Evolutionary conservation across 1,140 invertebrate genomes (phyloP).

Genomic region (Rhagoletis pomonella): DNA sequence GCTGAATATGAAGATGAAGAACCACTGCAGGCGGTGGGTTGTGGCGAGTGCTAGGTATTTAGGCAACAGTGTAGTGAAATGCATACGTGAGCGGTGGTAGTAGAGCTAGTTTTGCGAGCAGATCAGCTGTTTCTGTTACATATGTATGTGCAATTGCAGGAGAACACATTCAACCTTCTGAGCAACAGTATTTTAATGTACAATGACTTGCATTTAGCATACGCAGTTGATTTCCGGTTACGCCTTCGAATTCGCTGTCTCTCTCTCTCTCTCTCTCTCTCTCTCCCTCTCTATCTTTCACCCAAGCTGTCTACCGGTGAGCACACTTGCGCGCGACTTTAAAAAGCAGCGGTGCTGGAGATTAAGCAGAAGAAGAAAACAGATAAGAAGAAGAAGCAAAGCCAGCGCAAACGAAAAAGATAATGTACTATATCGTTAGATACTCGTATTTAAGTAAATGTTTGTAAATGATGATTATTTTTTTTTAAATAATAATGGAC

Average conservation of each 20-base stretch:
- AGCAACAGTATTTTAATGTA: constrained; percentile 47
- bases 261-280: not conserved
- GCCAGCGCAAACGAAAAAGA: too few relatives aligned
- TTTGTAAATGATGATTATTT: too few relatives aligned
- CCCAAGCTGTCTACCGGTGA: too few relatives aligned
- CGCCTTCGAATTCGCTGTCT: not conserved
- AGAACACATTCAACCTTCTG: not conserved
- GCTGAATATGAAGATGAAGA: not conserved
- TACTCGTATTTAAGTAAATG: too few relatives aligned
- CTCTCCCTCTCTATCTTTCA: not conserved
- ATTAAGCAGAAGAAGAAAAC: too few relatives aligned
- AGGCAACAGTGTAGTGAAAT: too few relatives aligned
- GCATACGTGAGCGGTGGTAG: not conserved
- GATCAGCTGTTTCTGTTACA: not conserved
- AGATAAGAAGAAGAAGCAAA: too few relatives aligned
- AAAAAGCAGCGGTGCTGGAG: too few relatives aligned
- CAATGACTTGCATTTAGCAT: constrained; percentile 26
- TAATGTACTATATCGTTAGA: too few relatives aligned
- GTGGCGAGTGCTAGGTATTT: not conserved
- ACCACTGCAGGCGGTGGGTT: constrained; percentile 50
- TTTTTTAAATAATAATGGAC: not conserved
- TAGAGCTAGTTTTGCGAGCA: constrained; percentile 5
- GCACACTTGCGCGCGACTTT: too few relatives aligned
- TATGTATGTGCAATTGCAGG: not conserved
- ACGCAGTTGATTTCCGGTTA: not conserved